Evolutionary conservation across 2,888 invertebrate genomes (phyloP).

Genomic region (Spisula subtruncata): DNA sequence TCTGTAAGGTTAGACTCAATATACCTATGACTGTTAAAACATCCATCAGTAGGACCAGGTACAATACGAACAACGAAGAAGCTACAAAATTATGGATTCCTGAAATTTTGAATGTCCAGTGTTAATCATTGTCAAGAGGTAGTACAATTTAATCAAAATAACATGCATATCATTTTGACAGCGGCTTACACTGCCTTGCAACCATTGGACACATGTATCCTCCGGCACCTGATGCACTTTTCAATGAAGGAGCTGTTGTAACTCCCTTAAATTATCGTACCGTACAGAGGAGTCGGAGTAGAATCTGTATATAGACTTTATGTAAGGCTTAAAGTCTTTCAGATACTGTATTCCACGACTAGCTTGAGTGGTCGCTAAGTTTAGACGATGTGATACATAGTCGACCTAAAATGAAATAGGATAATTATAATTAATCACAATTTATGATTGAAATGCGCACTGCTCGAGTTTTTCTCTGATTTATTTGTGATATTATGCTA

Average conservation of each 20-base stretch:
- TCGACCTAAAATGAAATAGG: constrained; percentile 9
- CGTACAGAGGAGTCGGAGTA: constrained; percentile 46
- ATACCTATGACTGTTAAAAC: constrained; percentile 55
- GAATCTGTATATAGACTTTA: constrained; percentile 60
- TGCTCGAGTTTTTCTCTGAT: no score
- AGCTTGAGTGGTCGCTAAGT: constrained; percentile 9
- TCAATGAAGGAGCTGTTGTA: constrained; percentile 53
- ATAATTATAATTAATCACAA: no score
- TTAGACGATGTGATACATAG: background rate
- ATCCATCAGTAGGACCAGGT: constrained; percentile 59
- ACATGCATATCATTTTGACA: constrained; percentile 52
- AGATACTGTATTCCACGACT: constrained; percentile 44
- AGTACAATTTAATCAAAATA: constrained; percentile 29
- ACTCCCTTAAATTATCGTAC: constrained; percentile 64
- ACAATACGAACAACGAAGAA: constrained; percentile 43
- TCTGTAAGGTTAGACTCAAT: constrained; percentile 60
- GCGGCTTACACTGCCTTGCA: constrained; percentile 60
- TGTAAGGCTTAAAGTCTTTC: constrained; percentile 38
- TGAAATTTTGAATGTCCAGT: constrained; percentile 48
- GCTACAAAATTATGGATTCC: constrained; percentile 48
- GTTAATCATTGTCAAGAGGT: constrained; percentile 46
- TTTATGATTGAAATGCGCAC: no score
- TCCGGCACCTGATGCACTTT: constrained; percentile 53
- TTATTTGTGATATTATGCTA: no score
- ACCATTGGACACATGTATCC: constrained; percentile 58